phyloP scores from a whole-genome alignment of 35 echinoderm and acorn worm species.

The Anneissia japonica region DNA sequence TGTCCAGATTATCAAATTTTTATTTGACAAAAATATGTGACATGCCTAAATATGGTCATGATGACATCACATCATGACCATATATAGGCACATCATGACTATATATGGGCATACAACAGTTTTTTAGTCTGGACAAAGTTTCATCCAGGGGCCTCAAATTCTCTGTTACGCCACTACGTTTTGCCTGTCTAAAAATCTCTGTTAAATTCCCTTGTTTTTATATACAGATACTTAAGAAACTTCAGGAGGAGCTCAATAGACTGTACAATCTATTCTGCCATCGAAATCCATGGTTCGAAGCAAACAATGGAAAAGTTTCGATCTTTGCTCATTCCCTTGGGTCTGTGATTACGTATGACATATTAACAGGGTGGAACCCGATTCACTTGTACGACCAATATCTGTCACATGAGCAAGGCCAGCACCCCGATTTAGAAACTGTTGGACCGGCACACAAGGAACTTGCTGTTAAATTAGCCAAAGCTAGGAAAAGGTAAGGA shows the following conservation, averaged over 20 bases:
- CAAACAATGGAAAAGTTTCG: constrained; percentile 90
- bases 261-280: constrained; percentile 72
- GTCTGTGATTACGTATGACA: constrained; percentile 91
- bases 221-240: constrained; percentile 72
- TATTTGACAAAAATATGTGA: too few species aligned
- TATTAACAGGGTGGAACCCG: constrained; percentile 96
- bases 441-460: constrained; percentile 59
- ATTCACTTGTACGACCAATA: constrained; percentile 99
- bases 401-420: constrained; percentile 67
- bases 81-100: too few species aligned
- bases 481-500: constrained; percentile 60
- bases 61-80: too few species aligned
- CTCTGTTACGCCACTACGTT: too few species aligned
- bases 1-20: too few species aligned
- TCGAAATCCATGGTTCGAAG: constrained; percentile 86
- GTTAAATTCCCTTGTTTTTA: neutral
- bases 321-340: constrained; percentile 95
- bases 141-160: too few species aligned
- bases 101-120: too few species aligned
- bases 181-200: too few species aligned
- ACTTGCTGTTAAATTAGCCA: constrained; percentile 55
- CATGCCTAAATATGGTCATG: too few species aligned
- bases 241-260: constrained; percentile 66
- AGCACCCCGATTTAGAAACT: constrained; percentile 70
- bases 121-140: too few species aligned